Conservation (phyloP, 2,888 invertebrate species). For the Lampropteryx suffumata region DNA sequence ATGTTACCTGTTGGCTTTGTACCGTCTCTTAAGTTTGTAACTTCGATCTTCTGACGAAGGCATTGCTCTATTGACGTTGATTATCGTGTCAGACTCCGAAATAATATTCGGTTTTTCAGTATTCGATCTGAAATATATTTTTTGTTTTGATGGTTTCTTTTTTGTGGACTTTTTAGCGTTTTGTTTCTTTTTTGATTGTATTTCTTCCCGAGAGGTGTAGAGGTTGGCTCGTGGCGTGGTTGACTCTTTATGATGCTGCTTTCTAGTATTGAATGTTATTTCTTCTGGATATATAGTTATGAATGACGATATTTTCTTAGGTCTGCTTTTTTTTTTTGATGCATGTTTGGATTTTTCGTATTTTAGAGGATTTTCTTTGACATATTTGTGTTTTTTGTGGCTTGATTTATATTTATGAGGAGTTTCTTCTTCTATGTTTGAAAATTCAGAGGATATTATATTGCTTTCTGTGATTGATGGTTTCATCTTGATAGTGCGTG, state of each 20-base stretch:
- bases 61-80: too few relatives aligned
- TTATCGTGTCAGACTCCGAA: too few relatives aligned
- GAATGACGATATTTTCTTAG: constrained; percentile 12
- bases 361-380: not conserved
- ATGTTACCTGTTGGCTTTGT: too few relatives aligned
- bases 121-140: not conserved
- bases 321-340: not conserved
- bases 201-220: constrained; percentile 17
- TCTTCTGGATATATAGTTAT: constrained; percentile 27
- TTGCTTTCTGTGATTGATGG: not conserved
- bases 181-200: constrained; percentile 6
- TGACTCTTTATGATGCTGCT: constrained; percentile 5
- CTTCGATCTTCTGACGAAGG: too few relatives aligned
- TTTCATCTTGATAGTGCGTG: not conserved
- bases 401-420: not conserved
- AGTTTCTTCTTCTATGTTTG: not conserved
- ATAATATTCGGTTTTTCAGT: not conserved
- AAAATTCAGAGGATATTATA: constrained; percentile 4
- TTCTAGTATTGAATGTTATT: constrained; percentile 10
- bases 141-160: not conserved
- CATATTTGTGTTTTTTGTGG: not conserved
- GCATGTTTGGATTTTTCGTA: not conserved
- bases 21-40: too few relatives aligned
- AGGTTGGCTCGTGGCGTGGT: constrained; percentile 9
- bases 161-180: not conserved